A percentile compares a stretch with the other conserved stretches of the same genome.
Evolutionary conservation across 2,113 vertebrate species (phyloP).

Genomic region (Dryoscopus gambensis): DNA sequence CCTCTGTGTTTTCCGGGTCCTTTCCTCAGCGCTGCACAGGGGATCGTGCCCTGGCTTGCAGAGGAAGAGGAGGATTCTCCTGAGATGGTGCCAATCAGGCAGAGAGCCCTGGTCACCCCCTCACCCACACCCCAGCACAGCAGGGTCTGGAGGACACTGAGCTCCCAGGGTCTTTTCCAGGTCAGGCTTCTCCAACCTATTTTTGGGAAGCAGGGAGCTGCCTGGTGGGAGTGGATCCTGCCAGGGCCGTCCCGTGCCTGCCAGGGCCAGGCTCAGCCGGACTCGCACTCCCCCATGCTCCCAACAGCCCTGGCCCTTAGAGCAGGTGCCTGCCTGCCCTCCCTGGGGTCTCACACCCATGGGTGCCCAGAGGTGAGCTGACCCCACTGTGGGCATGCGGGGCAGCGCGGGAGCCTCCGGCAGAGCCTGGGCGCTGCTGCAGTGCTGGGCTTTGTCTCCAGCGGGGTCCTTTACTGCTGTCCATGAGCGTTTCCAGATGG

Average conservation of each 20-base stretch:
- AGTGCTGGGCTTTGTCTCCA: not conserved
- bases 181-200: not conserved
- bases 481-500: constrained; percentile 8
- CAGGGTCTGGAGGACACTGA: not conserved
- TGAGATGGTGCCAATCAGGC: not conserved
- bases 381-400: rapidly evolving
- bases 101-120: not conserved
- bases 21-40: not conserved
- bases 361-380: not conserved
- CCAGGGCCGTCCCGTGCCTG: not conserved
- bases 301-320: not conserved
- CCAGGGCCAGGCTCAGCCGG: not conserved
- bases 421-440: rapidly evolving
- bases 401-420: rapidly evolving
- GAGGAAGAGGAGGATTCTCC: not conserved
- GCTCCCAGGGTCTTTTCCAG: not conserved
- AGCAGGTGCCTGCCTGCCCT: not conserved
- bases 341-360: rapidly evolving
- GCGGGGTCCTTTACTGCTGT: not conserved
- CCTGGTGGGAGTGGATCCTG: not conserved
- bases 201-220: constrained; percentile 7
- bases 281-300: rapidly evolving
- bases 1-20: constrained; percentile 15
- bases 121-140: not conserved
- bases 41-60: not conserved